These are phyloP conservation scores for Butorides virescens DNA, from an alignment of 2,113 vertebrate species.

Conservation along the genomic window DNA sequence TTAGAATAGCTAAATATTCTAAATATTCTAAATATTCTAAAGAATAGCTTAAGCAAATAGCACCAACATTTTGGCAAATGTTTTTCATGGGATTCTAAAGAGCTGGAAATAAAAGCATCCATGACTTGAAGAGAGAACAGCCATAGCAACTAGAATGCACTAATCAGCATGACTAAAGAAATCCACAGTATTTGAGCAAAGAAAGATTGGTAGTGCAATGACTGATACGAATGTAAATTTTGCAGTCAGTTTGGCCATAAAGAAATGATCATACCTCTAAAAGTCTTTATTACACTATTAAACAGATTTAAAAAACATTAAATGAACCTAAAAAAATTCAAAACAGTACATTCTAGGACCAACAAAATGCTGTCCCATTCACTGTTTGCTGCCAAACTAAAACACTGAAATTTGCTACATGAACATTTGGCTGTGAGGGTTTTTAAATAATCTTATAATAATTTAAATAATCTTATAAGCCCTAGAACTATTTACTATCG, in stretches of 20 bases:
- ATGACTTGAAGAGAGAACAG: background rate
- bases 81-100: background rate
- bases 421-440: background rate
- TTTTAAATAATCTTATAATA: background rate
- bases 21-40: too few species aligned
- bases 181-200: background rate
- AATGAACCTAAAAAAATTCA: background rate
- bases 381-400: background rate
- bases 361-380: background rate
- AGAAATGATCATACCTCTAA: background rate
- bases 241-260: background rate
- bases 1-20: too few species aligned
- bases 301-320: background rate
- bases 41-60: background rate
- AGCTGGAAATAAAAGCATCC: background rate
- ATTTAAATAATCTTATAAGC: background rate
- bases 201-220: background rate
- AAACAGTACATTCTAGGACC: background rate
- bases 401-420: background rate
- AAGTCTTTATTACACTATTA: background rate
- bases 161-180: background rate
- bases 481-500: background rate
- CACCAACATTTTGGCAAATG: background rate
- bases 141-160: background rate
- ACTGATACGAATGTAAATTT: background rate